phyloP scores from a whole-genome alignment of 2,113 vertebrate species.

The Isurus oxyrinchus region DNA sequence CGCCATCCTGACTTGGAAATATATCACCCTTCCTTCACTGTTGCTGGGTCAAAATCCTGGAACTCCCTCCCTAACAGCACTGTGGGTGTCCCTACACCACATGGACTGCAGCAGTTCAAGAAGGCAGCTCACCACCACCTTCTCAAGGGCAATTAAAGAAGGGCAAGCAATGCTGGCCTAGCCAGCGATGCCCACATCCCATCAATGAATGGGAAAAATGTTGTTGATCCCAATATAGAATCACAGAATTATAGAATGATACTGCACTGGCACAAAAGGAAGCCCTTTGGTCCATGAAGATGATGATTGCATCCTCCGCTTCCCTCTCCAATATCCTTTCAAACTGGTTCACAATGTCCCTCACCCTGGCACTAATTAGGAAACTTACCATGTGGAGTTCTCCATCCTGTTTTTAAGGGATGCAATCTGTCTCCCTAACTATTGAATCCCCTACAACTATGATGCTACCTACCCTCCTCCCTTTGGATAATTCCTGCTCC shows the following conservation, averaged over 20 bases:
- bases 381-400: neutral
- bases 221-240: neutral
- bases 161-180: no score
- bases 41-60: no score
- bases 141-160: no score
- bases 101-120: no score
- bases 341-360: neutral
- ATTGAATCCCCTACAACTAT: neutral
- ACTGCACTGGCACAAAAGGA: neutral
- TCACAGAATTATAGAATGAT: neutral
- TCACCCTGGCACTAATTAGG: neutral
- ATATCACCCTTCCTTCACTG: no score
- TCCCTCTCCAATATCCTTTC: neutral
- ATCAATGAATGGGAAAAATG: no score
- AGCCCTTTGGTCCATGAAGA: neutral
- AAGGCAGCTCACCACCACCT: no score
- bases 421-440: neutral
- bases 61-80: no score
- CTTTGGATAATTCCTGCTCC: neutral
- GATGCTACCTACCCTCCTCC: neutral
- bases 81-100: no score
- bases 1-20: no score
- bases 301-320: neutral
- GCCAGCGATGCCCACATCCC: no score
- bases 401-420: neutral